Percentiles rank a stretch among this genome's conserved stretches.
Evolutionary conservation across 2,113 vertebrate species (phyloP).

Genomic region (Lathamus discolor): DNA sequence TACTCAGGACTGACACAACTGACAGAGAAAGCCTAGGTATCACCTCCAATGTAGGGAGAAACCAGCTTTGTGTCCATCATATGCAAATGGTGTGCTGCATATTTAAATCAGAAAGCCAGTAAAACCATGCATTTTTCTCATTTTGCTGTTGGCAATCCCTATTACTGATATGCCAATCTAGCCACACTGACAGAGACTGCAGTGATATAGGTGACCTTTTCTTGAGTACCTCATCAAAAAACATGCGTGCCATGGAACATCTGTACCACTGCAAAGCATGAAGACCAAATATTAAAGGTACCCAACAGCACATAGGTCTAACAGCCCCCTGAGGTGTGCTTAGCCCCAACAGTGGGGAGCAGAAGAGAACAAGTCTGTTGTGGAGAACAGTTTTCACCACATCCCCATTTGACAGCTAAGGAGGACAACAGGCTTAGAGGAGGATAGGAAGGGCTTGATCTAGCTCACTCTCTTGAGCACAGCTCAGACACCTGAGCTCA

Average conservation of each 20-base stretch:
- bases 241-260: no score
- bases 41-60: not conserved
- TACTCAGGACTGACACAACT: not conserved
- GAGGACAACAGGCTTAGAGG: not conserved
- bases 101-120: not conserved
- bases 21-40: not conserved
- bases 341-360: not conserved
- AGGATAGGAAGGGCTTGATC: not conserved
- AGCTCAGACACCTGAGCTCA: slow-evolving; percentile 42
- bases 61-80: not conserved
- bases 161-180: rapidly evolving
- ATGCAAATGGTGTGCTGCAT: not conserved
- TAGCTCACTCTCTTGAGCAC: not conserved
- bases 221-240: not conserved
- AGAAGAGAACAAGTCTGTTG: not conserved
- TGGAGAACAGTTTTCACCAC: not conserved
- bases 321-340: rapidly evolving
- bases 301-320: not conserved
- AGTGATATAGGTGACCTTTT: not conserved
- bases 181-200: not conserved
- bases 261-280: rapidly evolving
- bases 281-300: not conserved
- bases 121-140: not conserved
- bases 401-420: not conserved
- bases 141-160: not conserved